These are phyloP conservation scores for Ricordea florida DNA, from an alignment of 92 coral and sea anemone species.

Conservation along the genomic window DNA sequence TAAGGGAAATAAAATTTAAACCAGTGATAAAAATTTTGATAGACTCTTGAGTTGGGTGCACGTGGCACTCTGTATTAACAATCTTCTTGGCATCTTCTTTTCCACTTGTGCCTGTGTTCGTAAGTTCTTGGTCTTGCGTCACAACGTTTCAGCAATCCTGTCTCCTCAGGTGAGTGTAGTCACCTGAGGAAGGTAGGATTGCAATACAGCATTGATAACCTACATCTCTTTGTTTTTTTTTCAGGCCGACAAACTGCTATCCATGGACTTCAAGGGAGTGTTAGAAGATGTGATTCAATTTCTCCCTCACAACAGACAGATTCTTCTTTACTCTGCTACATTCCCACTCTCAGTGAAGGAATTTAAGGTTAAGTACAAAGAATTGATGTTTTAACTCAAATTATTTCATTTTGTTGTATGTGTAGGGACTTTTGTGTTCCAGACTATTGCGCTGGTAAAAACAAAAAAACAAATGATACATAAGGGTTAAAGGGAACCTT, in stretches of 20 bases:
- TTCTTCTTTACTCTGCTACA: slow-evolving; percentile 94
- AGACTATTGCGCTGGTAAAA: no score
- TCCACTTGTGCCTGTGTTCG: neutral
- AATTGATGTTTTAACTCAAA: neutral
- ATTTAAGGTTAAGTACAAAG: slow-evolving; percentile 70
- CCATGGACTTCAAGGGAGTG: slow-evolving; percentile 93
- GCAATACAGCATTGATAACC: neutral
- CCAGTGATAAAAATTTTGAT: no score
- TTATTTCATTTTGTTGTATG: neutral
- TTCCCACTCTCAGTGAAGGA: slow-evolving; percentile 94
- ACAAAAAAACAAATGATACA: no score
- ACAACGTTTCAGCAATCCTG: no score
- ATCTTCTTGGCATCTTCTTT: no score
- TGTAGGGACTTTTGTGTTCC: neutral
- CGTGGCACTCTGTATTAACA: no score
- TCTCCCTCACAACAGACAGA: slow-evolving; percentile 87
- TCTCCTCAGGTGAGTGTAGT: no score
- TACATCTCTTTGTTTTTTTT: neutral
- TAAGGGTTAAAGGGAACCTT: no score
- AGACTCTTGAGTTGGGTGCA: no score
- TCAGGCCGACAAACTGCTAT: slow-evolving; percentile 97
- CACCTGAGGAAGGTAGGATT: neutral
- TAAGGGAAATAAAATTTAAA: no score
- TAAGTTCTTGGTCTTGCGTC: no score
- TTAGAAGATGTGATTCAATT: slow-evolving; percentile 77